These are phyloP conservation scores for Ascidia mentula DNA, from an alignment of 23 tunicate genomes.

Conservation along the genomic window DNA sequence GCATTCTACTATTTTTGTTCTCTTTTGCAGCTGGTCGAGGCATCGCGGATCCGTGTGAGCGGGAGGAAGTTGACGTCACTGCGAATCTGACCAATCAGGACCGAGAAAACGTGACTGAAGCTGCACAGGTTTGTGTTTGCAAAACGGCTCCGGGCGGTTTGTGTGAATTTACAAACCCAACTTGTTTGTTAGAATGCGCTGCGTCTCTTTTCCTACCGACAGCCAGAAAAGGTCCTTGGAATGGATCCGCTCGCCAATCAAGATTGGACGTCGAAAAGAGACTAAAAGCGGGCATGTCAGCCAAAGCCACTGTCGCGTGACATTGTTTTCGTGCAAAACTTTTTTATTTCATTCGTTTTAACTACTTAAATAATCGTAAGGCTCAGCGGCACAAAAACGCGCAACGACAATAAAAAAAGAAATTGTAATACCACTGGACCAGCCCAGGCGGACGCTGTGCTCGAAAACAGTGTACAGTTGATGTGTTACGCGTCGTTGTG, in stretches of 20 bases:
- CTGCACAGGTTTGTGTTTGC: slow-evolving; percentile 66
- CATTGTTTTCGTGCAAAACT: too few species aligned
- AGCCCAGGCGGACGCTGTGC: neutral
- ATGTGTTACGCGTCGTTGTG: neutral
- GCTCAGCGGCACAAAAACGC: neutral
- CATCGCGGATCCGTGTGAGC: slow-evolving; percentile 71
- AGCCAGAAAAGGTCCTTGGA: slow-evolving; percentile 51
- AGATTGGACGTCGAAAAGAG: neutral
- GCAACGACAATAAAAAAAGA: neutral
- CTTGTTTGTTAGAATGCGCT: slow-evolving; percentile 45
- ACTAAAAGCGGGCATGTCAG: too few species aligned
- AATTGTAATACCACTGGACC: neutral
- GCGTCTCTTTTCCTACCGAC: slow-evolving; percentile 47
- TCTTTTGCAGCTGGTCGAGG: slow-evolving; percentile 8
- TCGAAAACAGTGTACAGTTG: slow-evolving; percentile 6
- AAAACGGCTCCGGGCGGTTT: neutral
- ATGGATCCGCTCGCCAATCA: slow-evolving; percentile 46
- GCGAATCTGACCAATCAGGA: slow-evolving; percentile 46
- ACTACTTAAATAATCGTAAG: neutral
- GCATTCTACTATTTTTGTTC: neutral
- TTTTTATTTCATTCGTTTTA: slow-evolving; percentile 4
- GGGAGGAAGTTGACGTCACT: slow-evolving; percentile 42
- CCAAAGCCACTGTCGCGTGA: too few species aligned
- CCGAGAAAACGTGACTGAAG: slow-evolving; percentile 56
- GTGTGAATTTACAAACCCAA: neutral